These are phyloP conservation scores for Caenorhabditis drosophilae DNA, from an alignment of 2,888 invertebrate species.

Conservation along the genomic window DNA sequence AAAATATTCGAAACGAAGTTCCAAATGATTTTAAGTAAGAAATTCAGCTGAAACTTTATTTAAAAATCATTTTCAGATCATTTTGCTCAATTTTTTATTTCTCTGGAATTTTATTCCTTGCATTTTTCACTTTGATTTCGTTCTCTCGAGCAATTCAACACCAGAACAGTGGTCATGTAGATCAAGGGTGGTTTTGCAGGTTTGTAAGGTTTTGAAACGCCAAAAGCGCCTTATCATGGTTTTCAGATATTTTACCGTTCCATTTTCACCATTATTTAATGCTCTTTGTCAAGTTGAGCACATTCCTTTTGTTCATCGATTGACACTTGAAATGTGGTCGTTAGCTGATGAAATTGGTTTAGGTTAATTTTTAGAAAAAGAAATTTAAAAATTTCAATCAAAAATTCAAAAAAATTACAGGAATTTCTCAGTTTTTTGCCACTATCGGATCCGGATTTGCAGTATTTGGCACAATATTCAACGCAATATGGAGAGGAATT, in stretches of 20 bases:
- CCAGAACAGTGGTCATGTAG: neutral
- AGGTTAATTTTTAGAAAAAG: too few species aligned
- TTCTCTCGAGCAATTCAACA: neutral
- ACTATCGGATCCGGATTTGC: conserved; percentile 26
- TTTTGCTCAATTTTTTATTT: neutral
- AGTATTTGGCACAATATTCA: conserved; percentile 44
- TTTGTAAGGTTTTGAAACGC: neutral
- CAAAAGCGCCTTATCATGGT: neutral
- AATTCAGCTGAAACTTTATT: neutral
- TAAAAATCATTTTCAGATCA: neutral
- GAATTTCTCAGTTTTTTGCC: conserved; percentile 12
- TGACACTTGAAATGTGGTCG: conserved; percentile 21
- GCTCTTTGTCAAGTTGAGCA: conserved; percentile 36
- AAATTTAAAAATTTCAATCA: too few species aligned
- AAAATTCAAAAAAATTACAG: too few species aligned
- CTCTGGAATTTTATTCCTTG: neutral
- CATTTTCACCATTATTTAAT: conserved; percentile 43
- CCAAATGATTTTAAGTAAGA: neutral
- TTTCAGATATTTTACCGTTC: conserved; percentile 35
- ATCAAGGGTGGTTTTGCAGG: neutral
- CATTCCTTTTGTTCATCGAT: conserved; percentile 15
- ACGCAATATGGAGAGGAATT: conserved; percentile 35
- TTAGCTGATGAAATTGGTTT: conserved; percentile 26
- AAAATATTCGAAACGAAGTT: too few species aligned
- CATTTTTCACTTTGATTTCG: neutral